Base-by-base conservation (phyloP, 2,113 vertebrate genomes). In the Nesoenas mayeri region DNA sequence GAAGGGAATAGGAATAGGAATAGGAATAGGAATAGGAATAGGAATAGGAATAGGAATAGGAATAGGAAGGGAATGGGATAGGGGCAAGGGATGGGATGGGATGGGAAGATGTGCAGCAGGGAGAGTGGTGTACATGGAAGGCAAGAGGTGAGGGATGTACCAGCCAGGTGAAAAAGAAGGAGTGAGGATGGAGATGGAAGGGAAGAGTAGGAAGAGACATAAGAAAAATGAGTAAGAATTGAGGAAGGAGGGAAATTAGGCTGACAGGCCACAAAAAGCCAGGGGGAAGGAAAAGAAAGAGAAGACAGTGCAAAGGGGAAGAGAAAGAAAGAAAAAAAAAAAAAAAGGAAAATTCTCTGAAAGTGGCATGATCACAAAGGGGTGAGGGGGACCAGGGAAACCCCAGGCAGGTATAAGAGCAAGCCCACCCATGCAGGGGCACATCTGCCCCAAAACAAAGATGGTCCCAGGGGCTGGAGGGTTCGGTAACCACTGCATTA, bases 51-150 rank as follows among this genome's bases (percentile, higher is more conserved):
- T 57, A 10, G 54, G 20, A 32, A 31, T 42, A 28, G 18, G 24
- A 3, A 50, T 19, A 7, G 14, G 11, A 42, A 28, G 11, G 19
- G 21, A 16, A 48, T 38, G 28, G 11, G 9, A 25, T 20, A 32
- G 69, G 10, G 20, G 32, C 47, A 48, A 44, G 40, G 40, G 38
- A 40, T 40, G 42, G 42, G 36, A 36, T 32, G 40, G 36, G 21
- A 31, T 12, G 7, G 31, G 22, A 5, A 66, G 25, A 77, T 61
- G 20, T 6, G 32, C 1, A 0, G 12, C 48, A 83, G 64, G 67
- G 60, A 80, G 21, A 60, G 9, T 2, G 0, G 15, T 34, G 42
- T 7, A 1, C 0, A 0, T 3, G 10, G 18, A 13, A 4, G 11
- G 10, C 1, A 66, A 54, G 11, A 50, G 21, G 12, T 21, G 53